Evolutionary conservation across 2,888 invertebrate species (phyloP), one percentile per base, ranked within the genome.

Genomic region (Harmothoe impar): DNA sequence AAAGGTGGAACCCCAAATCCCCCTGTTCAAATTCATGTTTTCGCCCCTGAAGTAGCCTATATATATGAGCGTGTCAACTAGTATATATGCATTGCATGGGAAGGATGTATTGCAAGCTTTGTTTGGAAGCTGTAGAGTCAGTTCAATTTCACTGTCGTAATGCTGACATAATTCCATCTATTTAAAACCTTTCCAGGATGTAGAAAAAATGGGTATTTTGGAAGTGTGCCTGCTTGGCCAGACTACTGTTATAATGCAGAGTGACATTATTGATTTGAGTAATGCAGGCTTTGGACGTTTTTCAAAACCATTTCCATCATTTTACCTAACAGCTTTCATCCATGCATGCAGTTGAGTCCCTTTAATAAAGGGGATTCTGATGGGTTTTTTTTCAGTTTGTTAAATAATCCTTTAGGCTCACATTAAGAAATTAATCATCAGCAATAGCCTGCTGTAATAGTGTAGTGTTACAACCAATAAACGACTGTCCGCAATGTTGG

Each of bases 181-280:
- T 43, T 43, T 43, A 43, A 43, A 43, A n/a, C 43, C 43, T 10
- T 43, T 43, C 43, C 15, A 7, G 20, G 62, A 62, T n/a, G 23
- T 20, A n/a, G 62, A 3, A n/a, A 3, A 62, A 62, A 3, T 62
- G 62, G 20, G 62, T n/a, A 20, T 62, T 62, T 62, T 43, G 7
- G 62, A n/a, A 5, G 7, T 20, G 62, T 12, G 62, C 62, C 62
- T n/a, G 62, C 62, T n/a, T n/a, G 7, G 1, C 62, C 20, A 62
- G 62, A 62, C 62, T 62, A 20, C 23, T 62, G 62, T 62, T 62
- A 62, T 62, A 62, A 62, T 62, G 62, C 62, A 20, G n/a, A 62
- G 62, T 62, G 62, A 62, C 62, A 62, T 62, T 62, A 62, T 62
- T n/a, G 62, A 62, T 62, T 62, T 62, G 0, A n/a, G 62, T 62